Evolutionary conservation across 2,797 vertebrate genomes (phyloP), one percentile per base, ranked within the genome.

Genomic region (Pseudochromis fuscus): DNA sequence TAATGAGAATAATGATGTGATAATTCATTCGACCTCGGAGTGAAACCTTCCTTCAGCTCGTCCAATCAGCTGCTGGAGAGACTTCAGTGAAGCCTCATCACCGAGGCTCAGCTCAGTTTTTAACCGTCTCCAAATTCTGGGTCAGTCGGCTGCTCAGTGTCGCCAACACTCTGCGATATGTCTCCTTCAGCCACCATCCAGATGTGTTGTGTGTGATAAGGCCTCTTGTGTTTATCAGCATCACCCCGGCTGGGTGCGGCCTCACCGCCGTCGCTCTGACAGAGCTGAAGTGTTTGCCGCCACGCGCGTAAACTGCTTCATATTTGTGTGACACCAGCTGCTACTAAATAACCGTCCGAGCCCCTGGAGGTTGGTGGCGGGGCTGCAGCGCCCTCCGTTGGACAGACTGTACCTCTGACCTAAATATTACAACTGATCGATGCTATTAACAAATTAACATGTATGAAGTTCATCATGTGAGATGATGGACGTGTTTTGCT

Each of bases 201-300:
- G 77, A 85, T 84, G 78, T 82, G 79, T 40, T 28, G 5, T 0
- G 19, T 1, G 1, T 6, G 91, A 92, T 93, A 92, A 92, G 83
- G 3, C 0, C 52, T 27, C 21, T 51, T 0, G 13, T 15, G 25
- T 67, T 83, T 92, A 93, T 93, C 92, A 81, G 84, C 56, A 23
- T 53, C 50, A 0, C 21, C 5, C n/a, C 73, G 31, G 76, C 7
- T 38, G 88, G 89, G 88, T 2, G 84, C 3, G 77, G 77, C 77
- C 69, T 51, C 55, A 0, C 53, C 27, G 50, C 46, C 18, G 30
- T 33, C 46, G 42, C 44, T 1, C 24, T 21, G 50, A 27, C 25
- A 18, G 31, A 46, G 48, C 48, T 23, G 3, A 27, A 2, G 53
- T 16, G 55, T 62, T 62, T 48, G 60, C 67, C 37, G 46, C 24